Base-by-base conservation (phyloP, 2,888 invertebrate genomes). In the Phyllotreta striolata region DNA sequence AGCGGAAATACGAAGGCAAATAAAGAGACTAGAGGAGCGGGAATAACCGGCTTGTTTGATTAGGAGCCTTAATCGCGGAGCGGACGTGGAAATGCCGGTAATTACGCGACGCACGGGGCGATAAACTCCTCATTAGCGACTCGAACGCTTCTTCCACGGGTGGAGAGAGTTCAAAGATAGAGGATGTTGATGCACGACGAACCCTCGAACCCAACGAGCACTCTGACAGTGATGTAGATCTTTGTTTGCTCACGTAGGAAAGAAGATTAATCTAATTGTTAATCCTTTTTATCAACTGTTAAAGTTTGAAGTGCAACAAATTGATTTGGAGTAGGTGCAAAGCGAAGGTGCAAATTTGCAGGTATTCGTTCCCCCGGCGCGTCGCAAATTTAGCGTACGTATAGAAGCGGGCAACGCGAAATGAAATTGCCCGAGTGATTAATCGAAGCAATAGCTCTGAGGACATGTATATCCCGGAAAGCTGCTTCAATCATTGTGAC, bases 401-500 rank as follows among this genome's bases (percentile, higher is more conserved):
- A 61, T 60, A 66, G 55, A 71, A 72, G 71, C 70, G 72, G 68
- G 74, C 70, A 72, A 73, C 72, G 75, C 72, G 74, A 77, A 78
- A 78, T 78, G 77, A 77, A 79, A 79, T 77, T 78, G 78, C 76
- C 72, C 66, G 73, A 72, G 77, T 79, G 78, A 79, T 79, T 79
- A 79, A 81, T 80, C 76, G 78, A 73, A 67, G 79, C 78, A 79
- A 79, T 79, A 79, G 79, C 77, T 77, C 72, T 73, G 78, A 77
- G 79, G 78, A 79, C 79, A 78, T 79, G 79, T 79, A 80, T 77
- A 79, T 78, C 76, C 78, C 70, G 73, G 74, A 73, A 76, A 78
- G 79, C 78, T 74, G 75, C 77, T 77, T 79, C 79, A 78, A 79
- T 79, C 80, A 80, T 79, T 76, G 76, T 80, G 79, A 80, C 79